These are phyloP conservation scores for Strigamia transsilvanica DNA, from an alignment of 2,888 invertebrate genomes.

Conservation along the genomic window DNA sequence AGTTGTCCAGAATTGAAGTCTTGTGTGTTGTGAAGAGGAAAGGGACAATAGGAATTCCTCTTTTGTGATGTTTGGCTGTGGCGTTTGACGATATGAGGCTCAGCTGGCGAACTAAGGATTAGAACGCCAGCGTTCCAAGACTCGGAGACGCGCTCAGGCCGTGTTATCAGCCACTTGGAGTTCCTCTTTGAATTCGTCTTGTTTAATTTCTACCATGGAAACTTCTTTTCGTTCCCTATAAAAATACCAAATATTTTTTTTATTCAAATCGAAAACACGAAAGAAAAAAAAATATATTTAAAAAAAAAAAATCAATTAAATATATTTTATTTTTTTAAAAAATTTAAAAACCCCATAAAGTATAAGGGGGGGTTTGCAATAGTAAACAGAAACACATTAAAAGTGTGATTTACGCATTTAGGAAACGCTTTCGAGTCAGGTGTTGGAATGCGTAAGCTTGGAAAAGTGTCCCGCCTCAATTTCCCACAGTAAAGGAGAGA, in stretches of 20 bases:
- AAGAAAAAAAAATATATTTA: no score
- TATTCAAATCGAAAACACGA: no score
- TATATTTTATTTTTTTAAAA: no score
- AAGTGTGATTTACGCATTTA: neutral
- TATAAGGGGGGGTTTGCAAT: neutral
- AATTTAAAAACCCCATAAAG: no score
- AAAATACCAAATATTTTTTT: neutral
- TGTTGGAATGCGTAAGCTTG: neutral
- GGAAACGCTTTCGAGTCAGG: neutral
- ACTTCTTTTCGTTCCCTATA: neutral
- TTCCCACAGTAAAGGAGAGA: neutral
- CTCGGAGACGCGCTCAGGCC: slow-evolving; percentile 8
- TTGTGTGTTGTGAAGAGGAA: slow-evolving; percentile 3
- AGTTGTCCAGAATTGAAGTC: slow-evolving; percentile 8
- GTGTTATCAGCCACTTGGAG: neutral
- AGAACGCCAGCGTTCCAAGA: neutral
- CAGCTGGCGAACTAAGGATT: slow-evolving; percentile 8
- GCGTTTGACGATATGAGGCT: slow-evolving; percentile 2
- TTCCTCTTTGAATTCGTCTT: neutral
- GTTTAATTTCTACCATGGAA: neutral
- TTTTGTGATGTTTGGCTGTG: slow-evolving; percentile 2
- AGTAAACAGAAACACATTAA: neutral
- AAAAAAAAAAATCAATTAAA: no score
- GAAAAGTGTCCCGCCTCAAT: slow-evolving; percentile 8
- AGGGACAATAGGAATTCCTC: slow-evolving; percentile 1